phyloP scores from a whole-genome alignment of 2,113 vertebrate genomes.

The Hyaena hyaena region DNA sequence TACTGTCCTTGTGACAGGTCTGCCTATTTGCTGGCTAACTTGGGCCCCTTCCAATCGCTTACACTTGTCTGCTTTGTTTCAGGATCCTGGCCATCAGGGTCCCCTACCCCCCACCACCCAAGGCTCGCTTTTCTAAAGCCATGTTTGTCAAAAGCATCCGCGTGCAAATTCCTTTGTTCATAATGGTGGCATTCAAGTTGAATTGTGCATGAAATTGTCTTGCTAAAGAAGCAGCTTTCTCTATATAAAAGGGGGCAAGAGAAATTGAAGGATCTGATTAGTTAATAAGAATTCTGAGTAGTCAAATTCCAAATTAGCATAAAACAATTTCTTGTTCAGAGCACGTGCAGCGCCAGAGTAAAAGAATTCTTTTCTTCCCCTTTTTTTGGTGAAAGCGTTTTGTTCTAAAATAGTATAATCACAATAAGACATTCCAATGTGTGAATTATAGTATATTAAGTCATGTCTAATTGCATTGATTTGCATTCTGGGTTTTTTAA shows the following conservation, averaged over 20 bases:
- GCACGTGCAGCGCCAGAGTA: conserved; percentile 56
- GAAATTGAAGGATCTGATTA: conserved; percentile 76
- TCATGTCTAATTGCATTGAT: conserved; percentile 82
- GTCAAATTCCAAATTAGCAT: conserved; percentile 73
- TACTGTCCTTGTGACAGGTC: conserved; percentile 44
- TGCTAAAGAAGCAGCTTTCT: conserved; percentile 65
- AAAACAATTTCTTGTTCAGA: conserved; percentile 72
- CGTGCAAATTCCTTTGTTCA: conserved; percentile 79
- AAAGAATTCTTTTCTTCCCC: conserved; percentile 54
- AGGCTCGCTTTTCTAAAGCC: conserved; percentile 67
- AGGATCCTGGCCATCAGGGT: not conserved
- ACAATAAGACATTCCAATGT: conserved; percentile 81
- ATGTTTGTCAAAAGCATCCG: conserved; percentile 72
- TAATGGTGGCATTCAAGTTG: conserved; percentile 78
- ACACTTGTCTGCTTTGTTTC: conserved; percentile 66
- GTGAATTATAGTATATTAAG: conserved; percentile 83
- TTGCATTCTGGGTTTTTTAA: conserved; percentile 81
- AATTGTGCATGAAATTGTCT: conserved; percentile 75
- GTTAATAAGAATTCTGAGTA: conserved; percentile 64
- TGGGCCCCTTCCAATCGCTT: conserved; percentile 58
- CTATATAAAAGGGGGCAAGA: conserved; percentile 51
- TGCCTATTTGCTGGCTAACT: not conserved
- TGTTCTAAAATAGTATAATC: conserved; percentile 83
- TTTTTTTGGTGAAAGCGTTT: conserved; percentile 69
- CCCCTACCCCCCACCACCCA: not conserved